Percentiles rank a stretch among this genome's conserved stretches.
phyloP scores from a whole-genome alignment of 2,113 vertebrate species.

The Rissa tridactyla region DNA sequence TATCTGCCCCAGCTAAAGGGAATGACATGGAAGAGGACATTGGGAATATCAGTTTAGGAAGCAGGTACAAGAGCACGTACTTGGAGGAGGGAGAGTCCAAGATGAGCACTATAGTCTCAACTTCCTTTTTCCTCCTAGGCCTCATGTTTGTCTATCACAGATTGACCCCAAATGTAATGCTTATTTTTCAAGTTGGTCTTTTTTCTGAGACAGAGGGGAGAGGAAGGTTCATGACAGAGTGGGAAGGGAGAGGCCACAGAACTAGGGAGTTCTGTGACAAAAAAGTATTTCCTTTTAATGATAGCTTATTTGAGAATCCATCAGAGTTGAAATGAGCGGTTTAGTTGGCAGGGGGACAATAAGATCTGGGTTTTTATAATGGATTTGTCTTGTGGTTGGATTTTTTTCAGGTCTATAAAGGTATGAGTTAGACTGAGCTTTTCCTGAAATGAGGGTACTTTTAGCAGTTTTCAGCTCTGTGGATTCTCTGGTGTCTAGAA shows the following conservation, averaged over 20 bases:
- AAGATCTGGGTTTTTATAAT: neutral
- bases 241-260: neutral
- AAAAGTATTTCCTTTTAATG: neutral
- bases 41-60: neutral
- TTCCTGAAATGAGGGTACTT: neutral
- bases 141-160: neutral
- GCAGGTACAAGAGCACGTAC: neutral
- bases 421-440: neutral
- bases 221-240: neutral
- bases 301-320: neutral
- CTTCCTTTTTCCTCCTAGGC: neutral
- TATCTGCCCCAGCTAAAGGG: neutral
- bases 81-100: neutral
- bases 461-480: neutral
- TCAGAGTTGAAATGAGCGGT: neutral
- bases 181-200: neutral
- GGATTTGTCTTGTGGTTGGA: neutral
- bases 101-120: neutral
- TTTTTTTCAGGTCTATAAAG: neutral
- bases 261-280: neutral
- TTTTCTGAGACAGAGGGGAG: neutral
- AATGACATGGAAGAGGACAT: neutral
- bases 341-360: neutral
- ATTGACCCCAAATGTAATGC: neutral
- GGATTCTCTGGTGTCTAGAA: neutral